Evolutionary conservation across 2,888 invertebrate species (phyloP), one percentile per base, ranked within the genome.

Genomic region (Heliothis peltigera): DNA sequence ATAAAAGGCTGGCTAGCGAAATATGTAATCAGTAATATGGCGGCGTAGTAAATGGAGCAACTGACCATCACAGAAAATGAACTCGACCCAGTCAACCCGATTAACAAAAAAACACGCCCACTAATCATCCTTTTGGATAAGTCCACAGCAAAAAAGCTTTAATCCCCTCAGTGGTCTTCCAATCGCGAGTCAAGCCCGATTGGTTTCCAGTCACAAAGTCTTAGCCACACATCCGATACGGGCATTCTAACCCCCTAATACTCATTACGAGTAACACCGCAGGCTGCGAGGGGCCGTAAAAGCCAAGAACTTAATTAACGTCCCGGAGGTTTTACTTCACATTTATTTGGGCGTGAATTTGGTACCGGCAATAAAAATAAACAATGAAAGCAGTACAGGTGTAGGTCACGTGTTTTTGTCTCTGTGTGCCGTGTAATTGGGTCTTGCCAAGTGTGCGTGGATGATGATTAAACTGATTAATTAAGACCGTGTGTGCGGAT

Each of bases 241-340:
- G 75, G 81, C 71, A 82, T 81, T 81, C 82, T 81, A 79, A 80
- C 72, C 83, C 79, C 80, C 82, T 82, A 83, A 84, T 83, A 79
- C 88, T 89, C 87, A 90, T 90, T 91, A 90, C 85, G 77, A 76
- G 77, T 75, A 81, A 75, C 82, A 85, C 84, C 86, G 84, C 86
- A 83, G 82, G 77, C 73, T 75, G 68, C 81, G 82, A 82, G 83
- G 83, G 84, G 85, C 83, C 86, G 87, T 87, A 89, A 91, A 92
- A 91, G 88, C 89, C 88, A 92, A 90, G 91, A 90, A 90, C 92
- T 91, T 92, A 93, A 93, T 92, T 92, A 93, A 91, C 89, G 89
- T 89, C 84, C 84, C 84, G 63, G 72, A 80, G 85, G 84, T 75
- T 83, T 87, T 84, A 84, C 86, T 87, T 88, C 87, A 88, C 90